Base-by-base conservation (phyloP, 2,888 invertebrate genomes). In the Sesia apiformis region DNA sequence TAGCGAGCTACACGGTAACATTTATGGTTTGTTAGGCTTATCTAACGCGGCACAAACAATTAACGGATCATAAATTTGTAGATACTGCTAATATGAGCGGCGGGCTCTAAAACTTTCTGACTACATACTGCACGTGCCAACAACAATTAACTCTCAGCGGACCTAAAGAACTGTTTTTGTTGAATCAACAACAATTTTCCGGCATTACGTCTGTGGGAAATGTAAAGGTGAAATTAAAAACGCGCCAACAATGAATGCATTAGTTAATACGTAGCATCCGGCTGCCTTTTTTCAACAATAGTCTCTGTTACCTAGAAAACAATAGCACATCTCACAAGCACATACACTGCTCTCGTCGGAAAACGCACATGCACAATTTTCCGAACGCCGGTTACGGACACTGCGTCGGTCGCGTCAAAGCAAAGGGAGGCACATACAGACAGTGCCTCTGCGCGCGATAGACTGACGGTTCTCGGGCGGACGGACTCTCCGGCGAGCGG, bases 331-430 rank as follows among this genome's bases (percentile, higher is more conserved):
- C 81, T 82, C 89, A 88, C 87, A 83, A 81, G 75, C 84, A 88
- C 87, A 87, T 81, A 88, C 88, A 87, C 87, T 84, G 80, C 81
- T 79, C 73, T 78, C 75, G 76, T 81, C 87, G 88, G 88, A 87
- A 88, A 89, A 85, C 85, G 88, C 88, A 89, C 88, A 89, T 87
- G 84, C 88, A 89, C 88, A 89, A 88, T 88, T 89, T 87, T 87
- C 88, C 88, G 87, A 87, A 84, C 84, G 83, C 81, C 86, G 81
- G 78, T 86, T 86, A 83, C 86, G 85, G 86, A 80, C 82, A 85
- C 85, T 81, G 85, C 82, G 86, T 85, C 85, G 87, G 80, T 87
- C 87, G 84, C 86, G 81, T 78, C 73, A 72, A 66, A 81, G 78
- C 84, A 82, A 80, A 77, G 75, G 70, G 83, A 82, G 81, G 83